Base-by-base conservation (phyloP, 2,888 invertebrate species). In the Luperina testacea region DNA sequence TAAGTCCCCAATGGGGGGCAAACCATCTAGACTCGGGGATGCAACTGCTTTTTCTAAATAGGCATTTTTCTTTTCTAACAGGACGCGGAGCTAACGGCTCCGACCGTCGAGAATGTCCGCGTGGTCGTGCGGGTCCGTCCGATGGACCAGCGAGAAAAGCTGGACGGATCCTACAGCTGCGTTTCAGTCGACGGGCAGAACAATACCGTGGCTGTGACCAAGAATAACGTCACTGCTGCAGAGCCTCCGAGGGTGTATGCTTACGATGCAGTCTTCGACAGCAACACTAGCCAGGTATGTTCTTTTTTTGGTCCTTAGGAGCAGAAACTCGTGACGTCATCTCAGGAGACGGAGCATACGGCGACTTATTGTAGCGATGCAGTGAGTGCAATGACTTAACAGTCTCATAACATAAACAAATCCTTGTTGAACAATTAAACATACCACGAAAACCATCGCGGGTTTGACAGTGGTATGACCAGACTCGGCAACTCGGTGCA, bases 91-190 rank as follows among this genome's bases (percentile, higher is more conserved):
- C 85, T 96, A 63, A 93, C 95, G 64, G 95, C 97, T 38, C 97
- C 98, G 27, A 98, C 98, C 89, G 97, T 98, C 82, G 99, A 99
- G 96, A 99, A 99, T 97, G 99, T 99, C 67, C 98, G 99, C 72
- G 99, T 99, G 73, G 99, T 99, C 79, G 99, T 99, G 27, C 97
- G 99, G 75, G 98, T 99, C 86, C 98, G 99, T 72, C 99, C 99
- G 0, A 97, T 99, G 95, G 99, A 98, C 94, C 98, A 98, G 92
- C 98, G 98, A 89, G 99, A 99, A 97, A 96, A 97, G 88, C 96
- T 97, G 79, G 97, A 98, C 78, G 98, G 98, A 24, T 97, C 98
- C 75, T 97, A 97, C 90, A 97, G 97, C 92, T 98, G 99, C 82
- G 98, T 99, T 0, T 97, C 98, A 59, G 98, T 99, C 88, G 98